Base-by-base conservation (phyloP, 2,113 vertebrate species). In the Castor canadensis region DNA sequence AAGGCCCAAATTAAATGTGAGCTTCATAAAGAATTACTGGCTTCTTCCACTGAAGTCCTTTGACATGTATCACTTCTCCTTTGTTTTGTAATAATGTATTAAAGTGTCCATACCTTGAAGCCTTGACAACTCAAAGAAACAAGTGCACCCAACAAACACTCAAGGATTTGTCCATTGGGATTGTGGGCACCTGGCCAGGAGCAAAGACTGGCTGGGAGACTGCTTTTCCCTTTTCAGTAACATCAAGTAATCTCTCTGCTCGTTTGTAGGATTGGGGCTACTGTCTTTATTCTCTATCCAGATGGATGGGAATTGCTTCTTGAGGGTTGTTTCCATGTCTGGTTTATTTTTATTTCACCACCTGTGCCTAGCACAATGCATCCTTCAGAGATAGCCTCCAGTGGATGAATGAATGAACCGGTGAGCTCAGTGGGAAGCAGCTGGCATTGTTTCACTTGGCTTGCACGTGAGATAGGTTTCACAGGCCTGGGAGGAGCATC, bases 331-430 rank as follows among this genome's bases (percentile, higher is more conserved):
- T 94, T 73, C 93, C 38, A 60, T 35, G 77, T 93, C 77, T 93
- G 77, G 77, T 91, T 93, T 95, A 77, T 97, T 96, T 97, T 97
- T 94, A 72, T 95, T 95, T 95, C 0, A 2, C 85, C 82, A 91
- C 91, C 95, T 96, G 86, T 95, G 89, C 93, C 86, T 91, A 92
- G 91, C 71, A 89, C 82, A 54, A 52, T 69, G 67, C n/a, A 47
- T 94, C 38, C 60, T 24, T 77, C 67, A 56, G 35, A 71, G 95
- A 89, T 32, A 64, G 80, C 60, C 30, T 80, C 54, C 54, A 32
- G 26, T 83, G 92, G 80, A 15, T 69, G 79, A 82, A 20, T 69
- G 94, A 62, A 77, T 85, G 95, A 82, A 94, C 67, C 72, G 76
- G n/a, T 19, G 8, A 54, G 75, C 28, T 58, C 30, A 85, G 35